A percentile compares a stretch with the other conserved stretches of the same genome.
Conservation (phyloP, 2,113 vertebrate species). For the Dicerorhinus sumatrensis region DNA sequence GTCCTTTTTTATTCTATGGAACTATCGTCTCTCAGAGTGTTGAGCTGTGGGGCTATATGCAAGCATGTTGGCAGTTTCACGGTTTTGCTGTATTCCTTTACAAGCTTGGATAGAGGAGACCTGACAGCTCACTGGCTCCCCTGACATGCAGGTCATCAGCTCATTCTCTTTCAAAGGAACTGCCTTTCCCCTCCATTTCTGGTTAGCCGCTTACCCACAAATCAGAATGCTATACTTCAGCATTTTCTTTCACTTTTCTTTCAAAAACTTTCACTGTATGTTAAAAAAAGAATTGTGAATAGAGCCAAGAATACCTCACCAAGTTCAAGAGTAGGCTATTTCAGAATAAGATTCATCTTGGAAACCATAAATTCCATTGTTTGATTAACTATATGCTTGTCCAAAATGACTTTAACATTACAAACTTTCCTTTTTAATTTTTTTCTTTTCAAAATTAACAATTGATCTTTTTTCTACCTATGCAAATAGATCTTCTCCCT, state of each 20-base stretch:
- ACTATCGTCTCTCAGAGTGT: background rate
- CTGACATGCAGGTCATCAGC: background rate
- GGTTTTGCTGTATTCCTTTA: background rate
- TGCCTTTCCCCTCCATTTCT: background rate
- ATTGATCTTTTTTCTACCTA: background rate
- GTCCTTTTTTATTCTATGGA: background rate
- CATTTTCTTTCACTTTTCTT: background rate
- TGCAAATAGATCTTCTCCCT: background rate
- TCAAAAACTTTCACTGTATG: background rate
- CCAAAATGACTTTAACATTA: background rate
- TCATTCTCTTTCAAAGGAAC: background rate
- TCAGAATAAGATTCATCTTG: background rate
- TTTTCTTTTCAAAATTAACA: constrained; percentile 11
- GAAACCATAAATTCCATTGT: background rate
- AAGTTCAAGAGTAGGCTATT: background rate
- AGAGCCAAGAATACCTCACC: background rate
- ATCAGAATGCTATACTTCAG: background rate
- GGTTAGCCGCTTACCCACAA: background rate
- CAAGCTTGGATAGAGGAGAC: background rate
- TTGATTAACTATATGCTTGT: background rate
- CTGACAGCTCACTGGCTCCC: background rate
- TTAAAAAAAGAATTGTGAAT: background rate
- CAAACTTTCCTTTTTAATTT: background rate
- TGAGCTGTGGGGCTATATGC: background rate
- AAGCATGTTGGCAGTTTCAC: background rate